Evolutionary conservation across 2,888 invertebrate species (phyloP).

Genomic region (Hypena proboscidalis): DNA sequence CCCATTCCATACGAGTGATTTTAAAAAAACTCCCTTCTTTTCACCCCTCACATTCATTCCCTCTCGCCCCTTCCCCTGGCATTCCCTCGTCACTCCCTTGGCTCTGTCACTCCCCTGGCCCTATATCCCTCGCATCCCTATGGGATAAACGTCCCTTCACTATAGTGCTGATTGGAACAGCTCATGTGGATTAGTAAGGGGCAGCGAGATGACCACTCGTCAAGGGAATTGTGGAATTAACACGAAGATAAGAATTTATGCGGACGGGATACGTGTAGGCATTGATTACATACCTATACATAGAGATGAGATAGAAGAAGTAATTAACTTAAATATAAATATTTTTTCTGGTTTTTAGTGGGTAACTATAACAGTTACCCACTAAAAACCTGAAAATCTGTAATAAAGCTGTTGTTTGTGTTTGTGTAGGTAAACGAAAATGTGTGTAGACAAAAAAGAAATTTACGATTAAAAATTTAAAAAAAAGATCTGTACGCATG

Average conservation of each 20-base stretch:
- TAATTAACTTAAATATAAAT: too few species aligned
- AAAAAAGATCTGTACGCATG: too few species aligned
- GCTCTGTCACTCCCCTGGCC: conserved; percentile 14
- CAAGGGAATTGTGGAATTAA: conserved; percentile 74
- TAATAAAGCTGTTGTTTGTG: too few species aligned
- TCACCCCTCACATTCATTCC: conserved; percentile 41
- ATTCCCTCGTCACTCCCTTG: conserved; percentile 21
- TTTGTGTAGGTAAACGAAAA: too few species aligned
- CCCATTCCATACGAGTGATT: conserved; percentile 46
- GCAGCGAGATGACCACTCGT: conserved; percentile 72
- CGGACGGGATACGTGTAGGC: not conserved
- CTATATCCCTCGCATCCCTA: conserved; percentile 47
- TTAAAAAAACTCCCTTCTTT: conserved; percentile 42
- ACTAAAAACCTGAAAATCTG: too few species aligned
- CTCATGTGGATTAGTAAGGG: conserved; percentile 76
- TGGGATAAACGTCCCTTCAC: conserved; percentile 48
- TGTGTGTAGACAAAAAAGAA: too few species aligned
- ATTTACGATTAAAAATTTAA: too few species aligned
- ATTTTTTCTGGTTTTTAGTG: too few species aligned
- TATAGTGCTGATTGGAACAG: conserved; percentile 79
- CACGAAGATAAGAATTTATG: conserved; percentile 37
- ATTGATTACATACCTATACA: too few species aligned
- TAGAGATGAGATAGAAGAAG: too few species aligned
- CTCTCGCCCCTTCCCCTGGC: conserved; percentile 26
- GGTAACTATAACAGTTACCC: too few species aligned